These are phyloP conservation scores for Paramormyrops hopkinsi DNA, from an alignment of 2,797 vertebrate species.

Conservation along the genomic window DNA sequence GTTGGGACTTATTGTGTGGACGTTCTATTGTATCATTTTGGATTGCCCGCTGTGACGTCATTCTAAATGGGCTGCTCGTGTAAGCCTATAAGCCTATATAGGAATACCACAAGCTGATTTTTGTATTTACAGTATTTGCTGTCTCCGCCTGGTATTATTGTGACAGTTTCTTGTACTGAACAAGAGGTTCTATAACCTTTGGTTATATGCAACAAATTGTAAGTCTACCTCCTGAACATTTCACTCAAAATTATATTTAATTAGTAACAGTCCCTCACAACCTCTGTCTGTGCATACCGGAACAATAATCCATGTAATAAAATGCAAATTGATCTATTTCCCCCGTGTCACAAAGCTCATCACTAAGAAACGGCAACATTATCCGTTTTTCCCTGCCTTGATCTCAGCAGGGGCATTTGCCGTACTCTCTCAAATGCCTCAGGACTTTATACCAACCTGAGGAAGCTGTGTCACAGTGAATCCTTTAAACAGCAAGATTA, in stretches of 20 bases:
- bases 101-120: not conserved
- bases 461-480: not conserved
- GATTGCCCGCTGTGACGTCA: constrained; percentile 7
- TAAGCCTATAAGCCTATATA: not conserved
- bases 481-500: constrained; percentile 6
- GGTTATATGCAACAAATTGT: not conserved
- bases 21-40: constrained; percentile 9
- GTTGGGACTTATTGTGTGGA: constrained; percentile 7
- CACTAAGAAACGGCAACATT: not conserved
- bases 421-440: not conserved
- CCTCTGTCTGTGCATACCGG: not conserved
- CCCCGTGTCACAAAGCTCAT: not conserved
- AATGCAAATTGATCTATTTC: constrained; percentile 6
- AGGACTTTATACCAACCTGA: constrained; percentile 6
- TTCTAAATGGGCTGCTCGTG: not conserved
- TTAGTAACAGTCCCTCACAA: not conserved
- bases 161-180: not conserved
- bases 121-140: not conserved
- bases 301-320: constrained; percentile 9
- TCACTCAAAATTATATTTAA: constrained; percentile 11
- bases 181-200: not conserved
- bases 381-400: not conserved
- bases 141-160: not conserved
- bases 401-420: constrained; percentile 2
- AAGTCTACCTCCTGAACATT: not conserved